Conservation (phyloP, 2,797 vertebrate species). For the Chanos chanos region DNA sequence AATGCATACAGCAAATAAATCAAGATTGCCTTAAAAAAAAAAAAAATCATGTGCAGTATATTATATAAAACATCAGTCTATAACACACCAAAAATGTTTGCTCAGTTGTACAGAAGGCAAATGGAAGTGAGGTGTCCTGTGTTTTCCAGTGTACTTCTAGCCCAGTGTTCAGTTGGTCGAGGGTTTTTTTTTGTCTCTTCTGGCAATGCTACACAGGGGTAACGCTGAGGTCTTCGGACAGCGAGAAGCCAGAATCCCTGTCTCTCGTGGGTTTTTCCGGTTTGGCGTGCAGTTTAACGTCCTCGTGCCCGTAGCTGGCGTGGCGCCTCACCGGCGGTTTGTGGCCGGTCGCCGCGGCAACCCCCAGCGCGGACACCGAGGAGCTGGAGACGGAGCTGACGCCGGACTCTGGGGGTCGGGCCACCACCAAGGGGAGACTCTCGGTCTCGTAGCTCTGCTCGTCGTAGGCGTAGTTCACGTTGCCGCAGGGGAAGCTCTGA, state of each 20-base stretch:
- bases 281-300: constrained; percentile 73
- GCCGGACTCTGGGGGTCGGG: constrained; percentile 52
- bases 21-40: too few species aligned
- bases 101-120: constrained; percentile 2
- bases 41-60: too few species aligned
- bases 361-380: constrained; percentile 29
- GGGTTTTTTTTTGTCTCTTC: constrained; percentile 30
- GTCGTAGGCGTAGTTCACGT: constrained; percentile 87
- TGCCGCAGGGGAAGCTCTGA: constrained; percentile 84
- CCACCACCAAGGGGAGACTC: constrained; percentile 59
- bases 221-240: constrained; percentile 87
- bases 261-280: constrained; percentile 78
- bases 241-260: constrained; percentile 86
- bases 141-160: constrained; percentile 30
- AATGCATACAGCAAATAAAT: too few species aligned
- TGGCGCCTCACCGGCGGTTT: constrained; percentile 76
- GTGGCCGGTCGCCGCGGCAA: constrained; percentile 57
- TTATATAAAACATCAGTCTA: too few species aligned
- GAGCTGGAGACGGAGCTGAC: constrained; percentile 48
- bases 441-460: constrained; percentile 75
- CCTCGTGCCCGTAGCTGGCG: constrained; percentile 78
- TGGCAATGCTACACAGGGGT: constrained; percentile 69
- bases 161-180: neutral
- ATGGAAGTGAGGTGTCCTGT: constrained; percentile 9
- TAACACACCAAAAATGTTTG: constrained; percentile 9